phyloP scores from a whole-genome alignment of 35 echinoderm and acorn worm genomes.

The Amphiura filiformis region DNA sequence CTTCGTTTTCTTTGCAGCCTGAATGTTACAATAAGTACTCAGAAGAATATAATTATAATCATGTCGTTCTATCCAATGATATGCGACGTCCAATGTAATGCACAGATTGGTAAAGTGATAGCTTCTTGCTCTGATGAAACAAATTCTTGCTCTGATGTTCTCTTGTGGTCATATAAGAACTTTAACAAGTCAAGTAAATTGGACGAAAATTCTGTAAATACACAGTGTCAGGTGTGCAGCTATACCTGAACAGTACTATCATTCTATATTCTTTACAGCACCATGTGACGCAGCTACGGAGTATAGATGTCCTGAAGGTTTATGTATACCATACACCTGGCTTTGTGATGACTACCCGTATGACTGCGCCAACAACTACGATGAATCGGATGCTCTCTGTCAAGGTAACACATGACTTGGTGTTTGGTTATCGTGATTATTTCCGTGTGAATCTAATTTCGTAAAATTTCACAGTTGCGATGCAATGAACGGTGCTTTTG shows the following conservation, averaged over 20 bases:
- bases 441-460: background rate
- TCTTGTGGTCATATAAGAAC: background rate
- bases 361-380: conserved; percentile 69
- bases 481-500: background rate
- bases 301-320: conserved; percentile 68
- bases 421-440: too few species aligned
- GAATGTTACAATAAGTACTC: background rate
- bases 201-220: background rate
- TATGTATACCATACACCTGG: conserved; percentile 60
- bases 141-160: too few species aligned
- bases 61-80: background rate
- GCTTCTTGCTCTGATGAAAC: background rate
- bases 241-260: conserved; percentile 22
- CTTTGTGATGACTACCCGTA: conserved; percentile 69
- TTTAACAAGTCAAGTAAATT: background rate
- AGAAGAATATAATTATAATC: background rate
- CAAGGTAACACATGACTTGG: conserved; percentile 30
- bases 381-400: conserved; percentile 67
- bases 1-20: background rate
- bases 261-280: background rate
- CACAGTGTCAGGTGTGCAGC: conserved; percentile 26
- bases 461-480: background rate
- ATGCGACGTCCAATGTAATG: background rate
- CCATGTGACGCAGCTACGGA: conserved; percentile 27
- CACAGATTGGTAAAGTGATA: too few species aligned